Conservation (phyloP, 2,113 vertebrate genomes). For the Paralichthys olivaceus region DNA sequence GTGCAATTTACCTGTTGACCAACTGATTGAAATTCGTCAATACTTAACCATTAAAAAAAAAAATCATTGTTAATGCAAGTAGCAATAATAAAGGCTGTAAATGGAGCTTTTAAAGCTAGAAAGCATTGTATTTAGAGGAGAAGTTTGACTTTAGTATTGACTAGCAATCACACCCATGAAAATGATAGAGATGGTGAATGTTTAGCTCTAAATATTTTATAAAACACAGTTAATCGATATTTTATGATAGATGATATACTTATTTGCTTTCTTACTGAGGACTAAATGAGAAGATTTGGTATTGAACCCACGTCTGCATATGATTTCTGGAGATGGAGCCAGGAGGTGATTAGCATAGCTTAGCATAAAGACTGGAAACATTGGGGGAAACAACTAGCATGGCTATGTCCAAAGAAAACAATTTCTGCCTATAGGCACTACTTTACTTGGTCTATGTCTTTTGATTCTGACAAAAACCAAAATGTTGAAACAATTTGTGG, state of each 20-base stretch:
- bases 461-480: not conserved
- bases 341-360: not conserved
- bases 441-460: not conserved
- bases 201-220: not conserved
- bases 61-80: not conserved
- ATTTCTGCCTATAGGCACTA: not conserved
- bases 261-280: not conserved
- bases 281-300: not conserved
- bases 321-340: not conserved
- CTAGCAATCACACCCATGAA: not conserved
- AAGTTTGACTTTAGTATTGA: not conserved
- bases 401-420: not conserved
- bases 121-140: not conserved
- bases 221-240: not conserved
- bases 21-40: not conserved
- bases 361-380: not conserved
- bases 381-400: not conserved
- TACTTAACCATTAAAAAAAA: too few species aligned
- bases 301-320: too few species aligned
- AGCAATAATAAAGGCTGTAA: not conserved
- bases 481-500: not conserved
- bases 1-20: not conserved
- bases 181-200: not conserved
- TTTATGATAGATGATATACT: not conserved
- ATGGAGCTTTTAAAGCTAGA: slow-evolving; percentile 2